Base-by-base conservation (phyloP, 2,888 invertebrate species). In the Eudasyphora cyanicolor region DNA sequence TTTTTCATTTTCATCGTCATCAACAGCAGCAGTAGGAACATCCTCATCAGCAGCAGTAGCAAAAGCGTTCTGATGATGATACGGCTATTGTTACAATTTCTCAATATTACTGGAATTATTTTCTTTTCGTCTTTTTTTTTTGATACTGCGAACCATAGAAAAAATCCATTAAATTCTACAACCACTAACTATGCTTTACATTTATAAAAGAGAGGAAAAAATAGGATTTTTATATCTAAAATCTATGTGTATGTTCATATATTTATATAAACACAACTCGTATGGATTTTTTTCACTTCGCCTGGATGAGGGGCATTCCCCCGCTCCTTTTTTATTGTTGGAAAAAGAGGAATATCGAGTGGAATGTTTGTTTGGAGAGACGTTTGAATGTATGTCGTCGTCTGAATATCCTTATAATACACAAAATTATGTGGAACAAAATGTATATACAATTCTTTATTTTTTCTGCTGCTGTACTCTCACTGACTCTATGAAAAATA, bases 61-160 rank as follows among this genome's bases (percentile, higher is more conserved):
- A n/a, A n/a, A n/a, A 57, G 17, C 60, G 60, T 67, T 21, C 38
- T 67, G 38, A 67, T 67, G 19, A 8, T 8, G 19, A 67, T 67
- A 60, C 29, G 21, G 67, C 67, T 67, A 67, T 67, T 67, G 67
- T 67, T 67, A 42, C 67, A 42, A 67, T 42, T 42, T 67, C 35
- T 42, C 67, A 67, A 67, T 67, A 67, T 67, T 67, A 67, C 67
- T 67, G 67, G 67, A 67, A 67, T 67, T 67, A 67, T 67, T 67
- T 67, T 21, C 57, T 21, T 21, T 10, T 24, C 10, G 49, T 62
- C 6, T 24, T 21, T 5, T 42, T 38, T 67, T 42, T 42, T 57
- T 57, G 57, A 24, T 27, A n/a, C n/a, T n/a, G 64, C 32, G n/a
- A 35, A 38, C 35, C 64, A 64, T 35, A 17, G 32, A 64, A 42